Evolutionary conservation across 2,888 invertebrate genomes (phyloP).

Genomic region (Amphipoea lucens): DNA sequence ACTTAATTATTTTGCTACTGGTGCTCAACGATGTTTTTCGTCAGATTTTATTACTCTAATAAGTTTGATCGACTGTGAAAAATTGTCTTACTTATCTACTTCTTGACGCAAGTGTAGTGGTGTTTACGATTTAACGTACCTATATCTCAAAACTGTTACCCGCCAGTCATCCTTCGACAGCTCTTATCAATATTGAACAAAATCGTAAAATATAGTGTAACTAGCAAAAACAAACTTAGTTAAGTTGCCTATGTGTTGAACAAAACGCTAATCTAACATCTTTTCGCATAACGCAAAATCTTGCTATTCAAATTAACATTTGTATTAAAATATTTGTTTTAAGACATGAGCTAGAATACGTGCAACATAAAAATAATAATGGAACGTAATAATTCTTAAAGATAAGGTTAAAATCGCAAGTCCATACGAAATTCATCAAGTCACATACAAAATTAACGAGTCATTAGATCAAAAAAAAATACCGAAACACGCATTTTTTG

Average conservation of each 20-base stretch:
- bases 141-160: constrained; percentile 37
- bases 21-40: constrained; percentile 45
- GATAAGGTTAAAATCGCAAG: constrained; percentile 74
- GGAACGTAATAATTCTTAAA: constrained; percentile 39
- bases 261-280: constrained; percentile 12
- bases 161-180: constrained; percentile 59
- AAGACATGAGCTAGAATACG: constrained; percentile 25
- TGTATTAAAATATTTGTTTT: constrained; percentile 39
- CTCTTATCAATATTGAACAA: constrained; percentile 63
- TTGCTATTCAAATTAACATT: constrained; percentile 20
- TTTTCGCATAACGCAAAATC: constrained; percentile 21
- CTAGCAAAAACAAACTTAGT: constrained; percentile 44
- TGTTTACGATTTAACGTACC: constrained; percentile 14
- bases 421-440: constrained; percentile 82
- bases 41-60: constrained; percentile 43
- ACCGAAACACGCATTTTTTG: constrained; percentile 83
- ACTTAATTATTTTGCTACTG: constrained; percentile 68
- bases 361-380: constrained; percentile 43
- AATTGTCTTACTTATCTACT: constrained; percentile 23
- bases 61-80: constrained; percentile 57
- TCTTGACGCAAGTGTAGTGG: constrained; percentile 3
- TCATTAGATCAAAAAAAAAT: constrained; percentile 84
- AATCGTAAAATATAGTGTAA: constrained; percentile 54
- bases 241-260: constrained; percentile 26
- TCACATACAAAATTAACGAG: constrained; percentile 84